Base-by-base conservation (phyloP, 2,888 invertebrate genomes). In the Hirtodrosophila confusa region DNA sequence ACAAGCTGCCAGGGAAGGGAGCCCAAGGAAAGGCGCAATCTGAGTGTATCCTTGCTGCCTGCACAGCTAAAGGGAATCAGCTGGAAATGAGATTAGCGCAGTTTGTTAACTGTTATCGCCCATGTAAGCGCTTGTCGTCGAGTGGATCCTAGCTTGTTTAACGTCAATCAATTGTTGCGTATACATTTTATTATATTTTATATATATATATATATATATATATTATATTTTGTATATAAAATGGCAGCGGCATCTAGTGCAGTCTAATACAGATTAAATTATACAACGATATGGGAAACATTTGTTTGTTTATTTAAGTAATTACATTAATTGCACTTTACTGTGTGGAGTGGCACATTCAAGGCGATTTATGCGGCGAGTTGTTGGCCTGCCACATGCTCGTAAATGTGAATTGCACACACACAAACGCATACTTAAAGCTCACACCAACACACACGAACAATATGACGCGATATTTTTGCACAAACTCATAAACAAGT, bases 51-150 rank as follows among this genome's bases (percentile, higher is more conserved):
- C 37, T 33, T 40, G 12, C 43, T 43, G 37, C 41, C 47, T 40
- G 17, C 3, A 11, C 7, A 23, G 17, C 24, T 8, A 37, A 41
- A 36, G 39, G 65, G 66, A 62, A 58, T 72, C 49, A 78, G 70
- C 71, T 71, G 70, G 55, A 68, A 75, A 71, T 75, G 68, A 79
- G 88, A 87, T 87, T 87, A 85, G 68, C 69, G 69, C 65, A 68
- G 78, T 79, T 85, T 75, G 79, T 71, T 85, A 82, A 85, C 71
- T 78, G 88, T 77, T 85, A 85, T 87, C 79, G 73, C 66, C 39
- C 72, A 69, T 87, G 87, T 84, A 78, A 84, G 79, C 82, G 73
- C 75, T 76, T 87, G 82, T 87, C 72, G 62, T 54, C 53, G 68
- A 82, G 68, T 78, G 68, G 69, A 85, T 78, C 64, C 64, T 58